Evolutionary conservation across 2,113 vertebrate species (phyloP).

Genomic region (Rhadina sibilatrix): DNA sequence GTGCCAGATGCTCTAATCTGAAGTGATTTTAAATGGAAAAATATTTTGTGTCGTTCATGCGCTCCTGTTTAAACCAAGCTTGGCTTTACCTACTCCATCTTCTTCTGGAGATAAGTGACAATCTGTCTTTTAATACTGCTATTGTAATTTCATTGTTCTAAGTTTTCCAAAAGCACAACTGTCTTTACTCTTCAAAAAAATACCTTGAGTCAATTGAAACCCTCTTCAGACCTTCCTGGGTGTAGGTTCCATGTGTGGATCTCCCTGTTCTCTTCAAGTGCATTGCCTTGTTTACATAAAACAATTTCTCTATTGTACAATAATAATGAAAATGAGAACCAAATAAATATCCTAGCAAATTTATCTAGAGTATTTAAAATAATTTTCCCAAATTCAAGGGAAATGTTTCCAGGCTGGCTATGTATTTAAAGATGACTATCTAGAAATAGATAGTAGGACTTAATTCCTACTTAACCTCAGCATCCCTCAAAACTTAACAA

Average conservation of each 20-base stretch:
- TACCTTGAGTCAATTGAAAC: background rate
- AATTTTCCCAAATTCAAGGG: background rate
- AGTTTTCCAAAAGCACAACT: slow-evolving; percentile 41
- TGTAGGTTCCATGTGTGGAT: background rate
- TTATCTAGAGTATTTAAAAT: background rate
- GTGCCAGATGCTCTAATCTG: slow-evolving; percentile 56
- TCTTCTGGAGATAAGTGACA: background rate
- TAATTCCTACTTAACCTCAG: background rate
- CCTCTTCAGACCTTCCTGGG: background rate
- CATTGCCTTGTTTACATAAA: fast-evolving
- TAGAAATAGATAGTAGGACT: background rate
- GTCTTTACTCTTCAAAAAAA: background rate
- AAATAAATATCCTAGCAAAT: fast-evolving
- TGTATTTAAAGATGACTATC: background rate
- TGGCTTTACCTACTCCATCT: slow-evolving; percentile 46
- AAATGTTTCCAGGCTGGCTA: background rate
- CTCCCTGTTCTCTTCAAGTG: background rate
- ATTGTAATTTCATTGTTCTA: background rate
- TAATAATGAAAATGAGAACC: background rate
- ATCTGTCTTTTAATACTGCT: background rate
- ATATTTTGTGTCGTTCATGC: slow-evolving; percentile 53
- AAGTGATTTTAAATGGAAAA: slow-evolving; percentile 64
- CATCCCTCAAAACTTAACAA: background rate
- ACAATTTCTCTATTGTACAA: background rate
- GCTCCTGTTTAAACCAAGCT: slow-evolving; percentile 51